Percentiles rank a stretch among this genome's conserved stretches.
Conservation (phyloP, 2,888 invertebrate species). For the Hecatera dysodea region DNA sequence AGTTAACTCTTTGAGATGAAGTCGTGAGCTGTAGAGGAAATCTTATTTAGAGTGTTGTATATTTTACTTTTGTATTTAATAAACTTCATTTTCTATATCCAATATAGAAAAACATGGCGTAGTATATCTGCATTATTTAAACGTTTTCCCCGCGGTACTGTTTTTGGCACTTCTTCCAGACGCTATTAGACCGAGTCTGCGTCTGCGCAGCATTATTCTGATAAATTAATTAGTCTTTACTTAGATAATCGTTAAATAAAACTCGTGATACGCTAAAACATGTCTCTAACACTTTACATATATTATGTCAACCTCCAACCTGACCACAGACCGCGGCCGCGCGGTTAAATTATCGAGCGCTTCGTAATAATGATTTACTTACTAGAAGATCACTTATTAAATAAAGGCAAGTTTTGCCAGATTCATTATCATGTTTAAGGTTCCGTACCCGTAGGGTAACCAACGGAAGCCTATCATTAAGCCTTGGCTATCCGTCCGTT, state of each 20-base stretch:
- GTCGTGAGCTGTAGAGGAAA: constrained; percentile 6
- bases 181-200: constrained; percentile 15
- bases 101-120: not conserved
- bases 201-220: constrained; percentile 31
- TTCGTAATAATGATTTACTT: constrained; percentile 10
- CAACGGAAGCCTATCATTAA: too few species aligned
- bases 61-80: constrained; percentile 3
- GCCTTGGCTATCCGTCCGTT: too few species aligned
- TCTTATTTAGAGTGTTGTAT: constrained; percentile 7
- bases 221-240: constrained; percentile 21
- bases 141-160: constrained; percentile 11
- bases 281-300: constrained; percentile 36
- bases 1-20: constrained; percentile 11
- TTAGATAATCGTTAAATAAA: constrained; percentile 30
- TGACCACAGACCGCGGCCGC: constrained; percentile 46
- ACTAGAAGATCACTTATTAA: not conserved
- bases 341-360: constrained; percentile 28
- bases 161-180: constrained; percentile 38
- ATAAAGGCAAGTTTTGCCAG: not conserved
- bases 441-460: too few species aligned
- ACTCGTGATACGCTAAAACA: constrained; percentile 36
- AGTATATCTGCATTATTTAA: not conserved
- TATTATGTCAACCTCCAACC: constrained; percentile 44
- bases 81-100: not conserved
- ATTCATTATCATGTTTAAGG: not conserved